Evolutionary conservation across 2,113 vertebrate genomes (phyloP).

Genomic region (Sorex fumeus): DNA sequence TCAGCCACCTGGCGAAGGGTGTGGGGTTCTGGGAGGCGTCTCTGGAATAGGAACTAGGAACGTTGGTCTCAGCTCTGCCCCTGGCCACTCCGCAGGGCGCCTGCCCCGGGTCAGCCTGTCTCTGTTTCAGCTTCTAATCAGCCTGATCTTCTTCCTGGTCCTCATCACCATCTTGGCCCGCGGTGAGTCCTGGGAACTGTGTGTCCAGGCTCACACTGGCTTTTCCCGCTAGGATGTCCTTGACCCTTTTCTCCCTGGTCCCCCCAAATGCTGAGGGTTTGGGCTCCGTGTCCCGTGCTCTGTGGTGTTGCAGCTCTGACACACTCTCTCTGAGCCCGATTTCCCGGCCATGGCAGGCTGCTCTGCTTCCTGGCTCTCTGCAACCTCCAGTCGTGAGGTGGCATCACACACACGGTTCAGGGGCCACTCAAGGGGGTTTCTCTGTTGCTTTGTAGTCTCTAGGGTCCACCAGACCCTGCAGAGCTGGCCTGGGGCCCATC

Average conservation of each 20-base stretch:
- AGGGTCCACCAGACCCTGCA: not conserved
- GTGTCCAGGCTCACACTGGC: not conserved
- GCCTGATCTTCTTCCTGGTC: conserved; percentile 43
- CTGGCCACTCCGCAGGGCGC: not conserved
- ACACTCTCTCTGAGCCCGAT: not conserved
- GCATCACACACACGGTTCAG: too few species aligned
- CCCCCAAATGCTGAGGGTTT: too few species aligned
- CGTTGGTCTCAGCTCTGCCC: not conserved
- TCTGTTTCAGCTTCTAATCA: not conserved
- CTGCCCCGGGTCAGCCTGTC: not conserved
- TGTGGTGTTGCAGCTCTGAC: not conserved
- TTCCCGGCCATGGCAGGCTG: not conserved
- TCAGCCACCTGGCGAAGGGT: not conserved
- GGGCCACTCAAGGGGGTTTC: too few species aligned
- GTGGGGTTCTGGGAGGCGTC: not conserved
- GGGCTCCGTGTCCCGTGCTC: not conserved
- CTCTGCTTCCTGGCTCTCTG: not conserved
- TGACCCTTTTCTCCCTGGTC: too few species aligned
- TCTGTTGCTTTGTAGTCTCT: conserved; percentile 63
- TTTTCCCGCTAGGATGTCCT: not conserved
- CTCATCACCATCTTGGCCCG: conserved; percentile 53
- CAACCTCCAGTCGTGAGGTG: too few species aligned
- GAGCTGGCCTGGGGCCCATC: not conserved
- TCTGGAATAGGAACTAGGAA: not conserved
- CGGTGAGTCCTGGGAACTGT: conserved; percentile 4